Conservation (phyloP, 2,113 vertebrate genomes). For the Tragelaphus buxtoni region DNA sequence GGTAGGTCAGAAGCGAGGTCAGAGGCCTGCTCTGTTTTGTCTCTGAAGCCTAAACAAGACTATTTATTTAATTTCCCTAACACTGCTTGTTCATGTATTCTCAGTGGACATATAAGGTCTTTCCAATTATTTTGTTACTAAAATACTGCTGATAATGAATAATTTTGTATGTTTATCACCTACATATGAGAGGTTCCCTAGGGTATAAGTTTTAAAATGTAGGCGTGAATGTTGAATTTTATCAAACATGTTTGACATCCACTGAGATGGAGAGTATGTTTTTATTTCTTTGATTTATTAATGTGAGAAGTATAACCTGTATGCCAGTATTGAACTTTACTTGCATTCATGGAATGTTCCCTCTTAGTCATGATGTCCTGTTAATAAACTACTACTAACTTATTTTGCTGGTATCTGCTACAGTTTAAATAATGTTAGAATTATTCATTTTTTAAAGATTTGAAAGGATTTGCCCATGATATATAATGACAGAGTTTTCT, state of each 20-base stretch:
- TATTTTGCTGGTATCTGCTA: neutral
- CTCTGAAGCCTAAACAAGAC: neutral
- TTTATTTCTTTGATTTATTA: neutral
- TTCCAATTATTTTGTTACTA: neutral
- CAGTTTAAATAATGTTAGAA: neutral
- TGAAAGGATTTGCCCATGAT: neutral
- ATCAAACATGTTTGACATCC: neutral
- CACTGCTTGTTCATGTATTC: neutral
- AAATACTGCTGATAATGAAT: neutral
- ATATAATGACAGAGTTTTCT: neutral
- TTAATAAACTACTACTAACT: neutral
- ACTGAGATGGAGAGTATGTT: neutral
- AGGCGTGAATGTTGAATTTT: neutral
- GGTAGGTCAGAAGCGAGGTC: neutral
- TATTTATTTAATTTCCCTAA: neutral
- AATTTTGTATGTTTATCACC: neutral
- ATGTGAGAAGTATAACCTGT: neutral
- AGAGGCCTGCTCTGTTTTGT: neutral
- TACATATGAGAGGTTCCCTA: neutral
- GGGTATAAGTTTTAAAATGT: neutral
- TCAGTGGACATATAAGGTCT: neutral
- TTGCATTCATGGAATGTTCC: neutral
- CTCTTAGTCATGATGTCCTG: neutral
- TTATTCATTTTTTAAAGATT: neutral
- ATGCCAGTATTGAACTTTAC: neutral